Base-by-base conservation (phyloP, 2,888 invertebrate species). In the Sminthurides aquaticus region DNA sequence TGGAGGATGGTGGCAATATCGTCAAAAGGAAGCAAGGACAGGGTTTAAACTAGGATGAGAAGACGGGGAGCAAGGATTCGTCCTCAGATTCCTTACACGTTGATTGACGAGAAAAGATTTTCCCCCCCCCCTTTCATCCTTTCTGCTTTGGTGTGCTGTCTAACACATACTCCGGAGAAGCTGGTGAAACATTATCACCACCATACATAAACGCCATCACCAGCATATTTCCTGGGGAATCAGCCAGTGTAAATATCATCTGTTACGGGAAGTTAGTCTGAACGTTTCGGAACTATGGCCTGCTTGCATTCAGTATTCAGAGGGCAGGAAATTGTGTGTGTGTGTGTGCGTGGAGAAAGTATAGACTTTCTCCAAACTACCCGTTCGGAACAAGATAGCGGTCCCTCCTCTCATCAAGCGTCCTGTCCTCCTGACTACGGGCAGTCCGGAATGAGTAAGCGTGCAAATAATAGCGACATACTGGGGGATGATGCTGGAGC, bases 151-250 rank as follows among this genome's bases (percentile, higher is more conserved):
- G 43, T 15, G 8, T 34, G 43, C 8, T 34, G 43, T 34, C 43
- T 34, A 34, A 15, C 43, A 34, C 43, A 34, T 34, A 15, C 43
- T 34, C 5, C 5, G 15, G 43, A 34, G 43, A 15, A 15, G 5
- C 52, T 52, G 52, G 52, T 20, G 52, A 22, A 5, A 52, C 52
- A 52, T 52, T 52, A 52, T 52, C 22, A 22, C 18, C 3, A 20
- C 52, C 52, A 52, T 52, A 52, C 52, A 52, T 52, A 52, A 52
- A 52, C 20, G 52, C 52, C 52, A 52, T 52, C 22, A 20, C 52
- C 18, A 52, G 52, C 5, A 52, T 22, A 52, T 52, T 52, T 52
- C 11, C 52, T 22, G 15, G 5, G 5, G 52, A 52, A 52, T 52
- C 52, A 8, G 20, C 5, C 52, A 22, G 22, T 52, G 8, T 20